Evolutionary conservation across 2,113 vertebrate genomes (phyloP).

Genomic region (Morone saxatilis): DNA sequence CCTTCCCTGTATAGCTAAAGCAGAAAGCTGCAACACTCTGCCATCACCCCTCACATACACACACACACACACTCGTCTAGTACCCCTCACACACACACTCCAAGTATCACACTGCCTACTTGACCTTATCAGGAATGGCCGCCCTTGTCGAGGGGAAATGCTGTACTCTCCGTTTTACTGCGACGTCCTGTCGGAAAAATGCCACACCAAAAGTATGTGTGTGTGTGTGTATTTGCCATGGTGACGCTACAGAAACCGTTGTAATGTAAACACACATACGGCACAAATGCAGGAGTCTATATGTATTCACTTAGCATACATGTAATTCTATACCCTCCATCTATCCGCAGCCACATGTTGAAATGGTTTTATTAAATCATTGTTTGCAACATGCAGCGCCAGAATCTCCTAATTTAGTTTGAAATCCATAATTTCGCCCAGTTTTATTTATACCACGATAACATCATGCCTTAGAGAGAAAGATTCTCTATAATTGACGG

Average conservation of each 20-base stretch:
- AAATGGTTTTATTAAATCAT: conserved; percentile 61
- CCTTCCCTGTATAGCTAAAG: conserved; percentile 19
- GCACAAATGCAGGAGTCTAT: conserved; percentile 33
- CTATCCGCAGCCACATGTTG: conserved; percentile 42
- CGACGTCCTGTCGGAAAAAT: conserved; percentile 41
- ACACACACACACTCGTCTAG: background rate
- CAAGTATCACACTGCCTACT: conserved; percentile 52
- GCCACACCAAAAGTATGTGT: conserved; percentile 24
- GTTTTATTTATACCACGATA: conserved; percentile 56
- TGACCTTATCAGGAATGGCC: conserved; percentile 71
- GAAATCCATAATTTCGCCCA: conserved; percentile 54
- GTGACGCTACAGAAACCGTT: conserved; percentile 21
- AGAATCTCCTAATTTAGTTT: conserved; percentile 61
- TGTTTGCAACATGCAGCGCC: conserved; percentile 48
- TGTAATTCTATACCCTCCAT: conserved; percentile 55
- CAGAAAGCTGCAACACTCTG: conserved; percentile 8
- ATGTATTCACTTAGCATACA: conserved; percentile 58
- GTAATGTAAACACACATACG: conserved; percentile 58
- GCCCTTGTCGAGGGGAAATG: conserved; percentile 53
- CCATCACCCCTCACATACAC: background rate
- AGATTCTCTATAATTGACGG: conserved; percentile 45
- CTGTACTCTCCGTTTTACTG: conserved; percentile 51
- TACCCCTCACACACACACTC: conserved; percentile 22
- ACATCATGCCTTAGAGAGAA: conserved; percentile 43
- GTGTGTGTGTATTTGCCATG: conserved; percentile 18